A percentile compares a stretch with the other conserved stretches of the same genome.
phyloP scores from a whole-genome alignment of 2,797 vertebrate species.

The Falco peregrinus region DNA sequence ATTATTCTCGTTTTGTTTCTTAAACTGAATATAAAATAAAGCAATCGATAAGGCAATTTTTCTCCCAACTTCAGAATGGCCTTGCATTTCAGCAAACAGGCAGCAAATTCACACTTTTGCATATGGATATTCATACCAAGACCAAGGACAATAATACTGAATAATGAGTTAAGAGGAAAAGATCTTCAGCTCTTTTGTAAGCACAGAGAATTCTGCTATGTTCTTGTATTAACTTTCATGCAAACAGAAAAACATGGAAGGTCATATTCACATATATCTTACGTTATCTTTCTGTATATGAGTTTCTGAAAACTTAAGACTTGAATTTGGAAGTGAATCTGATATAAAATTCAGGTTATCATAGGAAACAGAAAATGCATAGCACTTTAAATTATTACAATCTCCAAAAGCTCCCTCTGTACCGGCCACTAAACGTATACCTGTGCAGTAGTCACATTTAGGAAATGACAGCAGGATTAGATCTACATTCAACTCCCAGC shows the following conservation, averaged over 20 bases:
- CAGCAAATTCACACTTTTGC: neutral
- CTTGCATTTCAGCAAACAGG: neutral
- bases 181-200: neutral
- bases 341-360: neutral
- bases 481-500: neutral
- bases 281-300: neutral
- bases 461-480: neutral
- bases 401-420: neutral
- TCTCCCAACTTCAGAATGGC: neutral
- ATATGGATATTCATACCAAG: neutral
- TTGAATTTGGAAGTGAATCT: neutral
- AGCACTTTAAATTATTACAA: neutral
- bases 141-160: neutral
- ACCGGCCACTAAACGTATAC: neutral
- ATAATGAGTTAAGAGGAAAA: neutral
- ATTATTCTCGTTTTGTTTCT: neutral
- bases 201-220: neutral
- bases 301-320: neutral
- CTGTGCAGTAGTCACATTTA: neutral
- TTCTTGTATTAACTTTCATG: neutral
- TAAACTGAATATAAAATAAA: neutral
- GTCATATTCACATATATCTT: neutral
- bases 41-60: neutral
- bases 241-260: neutral
- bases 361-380: neutral